Evolutionary conservation across 1,140 invertebrate genomes (phyloP), one percentile per base, ranked within the genome.

Genomic region (Metopolophium dirhodum): DNA sequence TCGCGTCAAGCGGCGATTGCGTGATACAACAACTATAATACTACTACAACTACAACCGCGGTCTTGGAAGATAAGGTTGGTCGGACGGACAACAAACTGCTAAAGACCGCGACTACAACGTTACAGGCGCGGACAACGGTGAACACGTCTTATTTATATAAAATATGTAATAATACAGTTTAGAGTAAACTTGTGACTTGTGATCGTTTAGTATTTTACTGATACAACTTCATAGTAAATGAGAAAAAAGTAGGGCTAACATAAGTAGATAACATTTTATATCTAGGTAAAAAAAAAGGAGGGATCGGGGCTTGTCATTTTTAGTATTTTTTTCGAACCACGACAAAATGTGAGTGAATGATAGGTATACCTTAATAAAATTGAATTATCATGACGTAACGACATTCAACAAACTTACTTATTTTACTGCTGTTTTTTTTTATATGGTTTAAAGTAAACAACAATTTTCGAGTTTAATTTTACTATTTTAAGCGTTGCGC

Each of bases 401-500:
- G 4, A 77, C 61, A n/a, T 77, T 77, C 61, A 7, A 77, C 30
- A n/a, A n/a, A 77, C 61, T 77, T 68, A 68, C 61, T 68, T 18
- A 20, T 77, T 68, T 68, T 68, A 68, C 61, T 68, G 30, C 3
- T n/a, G 61, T 30, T 68, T 68, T 68, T 14, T 68, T 68, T 77
- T 77, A 18, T 77, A 77, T n/a, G n/a, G 18, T 77, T 77, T n/a
- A 77, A 77, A 77, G n/a, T 77, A 77, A 77, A 77, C 30, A 77
- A 77, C n/a, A n/a, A n/a, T 77, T n/a, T 77, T 77, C 30, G 14
- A n/a, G 18, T 77, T 77, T 18, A 77, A 77, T 77, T 6, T 77
- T 77, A n/a, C 61, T 77, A 77, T n/a, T 77, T 77, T 77, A 77
- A 77, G 30, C 61, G 61, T n/a, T 77, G n/a, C 61, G 61, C n/a